A percentile compares a stretch with the other conserved stretches of the same genome.
phyloP scores from a whole-genome alignment of 2,888 invertebrate genomes.

The Microctonus aethiopoides region DNA sequence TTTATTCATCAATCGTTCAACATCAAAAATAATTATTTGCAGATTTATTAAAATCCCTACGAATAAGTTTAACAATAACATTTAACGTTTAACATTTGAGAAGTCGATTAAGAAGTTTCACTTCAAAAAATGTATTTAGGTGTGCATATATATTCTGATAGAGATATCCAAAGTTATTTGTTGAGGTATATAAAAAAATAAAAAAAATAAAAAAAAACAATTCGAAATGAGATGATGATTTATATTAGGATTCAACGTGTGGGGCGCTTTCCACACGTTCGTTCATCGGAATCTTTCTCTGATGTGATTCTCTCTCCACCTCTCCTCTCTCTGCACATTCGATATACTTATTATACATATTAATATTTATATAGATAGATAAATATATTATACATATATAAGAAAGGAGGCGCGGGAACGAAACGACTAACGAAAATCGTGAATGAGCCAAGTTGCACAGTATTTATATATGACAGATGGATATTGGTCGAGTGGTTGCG shows the following conservation, averaged over 20 bases:
- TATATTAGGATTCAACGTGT: constrained; percentile 33
- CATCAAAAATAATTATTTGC: background rate
- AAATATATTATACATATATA: background rate
- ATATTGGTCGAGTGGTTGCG: constrained; percentile 49
- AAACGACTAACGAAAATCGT: constrained; percentile 40
- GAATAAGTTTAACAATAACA: too few species aligned
- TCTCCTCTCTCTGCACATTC: background rate
- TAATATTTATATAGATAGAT: too few species aligned
- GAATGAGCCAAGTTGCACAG: constrained; percentile 40
- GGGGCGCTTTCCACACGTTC: constrained; percentile 24
- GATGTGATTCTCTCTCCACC: background rate
- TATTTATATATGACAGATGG: constrained; percentile 48
- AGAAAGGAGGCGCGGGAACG: constrained; percentile 20
- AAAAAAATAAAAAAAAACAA: constrained; percentile 8
- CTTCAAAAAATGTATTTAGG: background rate
- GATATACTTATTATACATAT: background rate
- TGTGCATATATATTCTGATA: constrained; percentile 13
- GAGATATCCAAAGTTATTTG: constrained; percentile 1
- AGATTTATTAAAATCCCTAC: background rate
- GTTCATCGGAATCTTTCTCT: constrained; percentile 3
- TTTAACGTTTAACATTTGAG: too few species aligned
- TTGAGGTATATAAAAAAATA: constrained; percentile 21
- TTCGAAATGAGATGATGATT: constrained; percentile 34
- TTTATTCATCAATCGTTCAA: background rate
- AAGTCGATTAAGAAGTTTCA: too few species aligned